A percentile compares a stretch with the other conserved stretches of the same genome.
Evolutionary conservation across 2,113 vertebrate species (phyloP).

Genomic region (Regulus satrapa): DNA sequence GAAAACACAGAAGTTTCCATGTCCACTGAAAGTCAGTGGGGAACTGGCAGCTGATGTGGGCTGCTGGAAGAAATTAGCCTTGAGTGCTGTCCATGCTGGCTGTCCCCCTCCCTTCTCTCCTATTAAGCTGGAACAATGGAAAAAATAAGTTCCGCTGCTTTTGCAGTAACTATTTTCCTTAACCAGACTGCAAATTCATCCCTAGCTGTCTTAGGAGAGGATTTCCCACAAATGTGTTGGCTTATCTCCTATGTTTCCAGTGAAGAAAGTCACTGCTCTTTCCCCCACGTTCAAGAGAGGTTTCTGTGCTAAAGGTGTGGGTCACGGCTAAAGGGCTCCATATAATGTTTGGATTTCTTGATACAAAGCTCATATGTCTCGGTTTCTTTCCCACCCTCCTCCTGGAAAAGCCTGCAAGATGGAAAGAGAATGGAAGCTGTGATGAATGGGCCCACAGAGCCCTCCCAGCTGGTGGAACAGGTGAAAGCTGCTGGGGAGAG

Average conservation of each 20-base stretch:
- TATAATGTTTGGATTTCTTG: neutral
- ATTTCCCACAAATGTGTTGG: neutral
- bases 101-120: neutral
- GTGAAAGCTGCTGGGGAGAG: constrained; percentile 14
- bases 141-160: neutral
- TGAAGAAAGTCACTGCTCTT: neutral
- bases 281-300: neutral
- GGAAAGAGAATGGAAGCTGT: neutral
- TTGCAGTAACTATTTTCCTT: neutral
- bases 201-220: neutral
- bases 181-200: neutral
- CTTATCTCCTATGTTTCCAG: neutral
- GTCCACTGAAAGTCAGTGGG: neutral
- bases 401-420: neutral
- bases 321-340: neutral
- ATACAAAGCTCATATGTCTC: neutral
- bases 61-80: neutral
- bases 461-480: constrained; percentile 54
- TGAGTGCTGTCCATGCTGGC: neutral
- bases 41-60: neutral
- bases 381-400: neutral
- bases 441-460: constrained; percentile 30
- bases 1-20: neutral
- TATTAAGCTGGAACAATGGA: neutral
- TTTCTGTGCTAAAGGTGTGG: neutral